Evolutionary conservation across 2,113 vertebrate genomes (phyloP), one percentile per base, ranked within the genome.

Genomic region (Pelecanus crispus): DNA sequence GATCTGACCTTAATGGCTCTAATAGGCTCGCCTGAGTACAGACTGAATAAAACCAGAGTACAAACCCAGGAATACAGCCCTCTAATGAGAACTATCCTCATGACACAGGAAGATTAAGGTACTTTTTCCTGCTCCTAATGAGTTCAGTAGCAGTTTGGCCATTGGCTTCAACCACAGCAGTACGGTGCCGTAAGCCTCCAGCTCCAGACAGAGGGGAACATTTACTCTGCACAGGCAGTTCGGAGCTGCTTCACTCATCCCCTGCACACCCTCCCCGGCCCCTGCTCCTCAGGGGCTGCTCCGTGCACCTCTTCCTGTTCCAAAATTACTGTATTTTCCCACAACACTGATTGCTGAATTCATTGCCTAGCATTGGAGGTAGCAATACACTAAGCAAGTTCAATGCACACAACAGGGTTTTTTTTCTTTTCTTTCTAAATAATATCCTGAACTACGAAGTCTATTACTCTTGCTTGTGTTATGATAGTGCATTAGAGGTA

Each of bases 171-270:
- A 9, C 8, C 2, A 1, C 52, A 61, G 20, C n/a, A 32, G 10
- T 1, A 5, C 0, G 1, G 28, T 38, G 56, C 40, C 17, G 16
- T 22, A 6, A 29, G 22, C 3, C 52, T 44, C 42, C 28, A 32
- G 44, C 36, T 13, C 28, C 0, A 1, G 31, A 20, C 11, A 40
- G 28, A 29, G 13, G 10, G 29, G 19, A 53, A 6, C 16, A 1
- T 36, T 34, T 11, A 3, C 24, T 40, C 22, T 70, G 59, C 25
- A 8, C 32, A 24, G 19, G 66, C 45, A 18, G 38, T n/a, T 58
- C 61, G 63, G 81, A 87, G 24, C 68, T n/a, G 26, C 34, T 25
- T 38, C 1, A 0, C 29, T 25, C 28, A 17, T 8, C 8, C 42
- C 17, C 14, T 40, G 32, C 1, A 1, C 36, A 8, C 7, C 13